Percentiles rank a stretch among this genome's conserved stretches.
These are phyloP conservation scores for Dynastes grantii DNA, from an alignment of 2,888 invertebrate species.

Conservation along the genomic window DNA sequence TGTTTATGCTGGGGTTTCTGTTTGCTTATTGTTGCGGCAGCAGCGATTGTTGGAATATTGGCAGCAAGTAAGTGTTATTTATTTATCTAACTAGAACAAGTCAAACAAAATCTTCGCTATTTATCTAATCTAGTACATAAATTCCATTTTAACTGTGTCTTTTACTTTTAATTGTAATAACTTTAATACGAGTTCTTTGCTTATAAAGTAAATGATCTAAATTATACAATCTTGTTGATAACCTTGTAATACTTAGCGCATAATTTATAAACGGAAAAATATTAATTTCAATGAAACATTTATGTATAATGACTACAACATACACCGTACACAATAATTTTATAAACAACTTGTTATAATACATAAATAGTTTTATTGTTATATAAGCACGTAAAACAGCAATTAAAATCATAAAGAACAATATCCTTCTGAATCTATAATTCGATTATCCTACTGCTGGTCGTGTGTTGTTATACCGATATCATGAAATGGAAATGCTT, in stretches of 20 bases:
- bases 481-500: too few species aligned
- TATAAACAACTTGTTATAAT: not conserved
- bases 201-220: not conserved
- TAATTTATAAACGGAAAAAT: slow-evolving; percentile 20
- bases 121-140: not conserved
- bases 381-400: not conserved
- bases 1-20: slow-evolving; percentile 81
- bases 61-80: slow-evolving; percentile 79
- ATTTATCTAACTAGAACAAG: too few species aligned
- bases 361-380: not conserved
- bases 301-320: not conserved
- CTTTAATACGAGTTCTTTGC: not conserved
- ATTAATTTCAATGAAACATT: not conserved
- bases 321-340: not conserved
- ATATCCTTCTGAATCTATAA: too few species aligned
- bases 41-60: slow-evolving; percentile 81
- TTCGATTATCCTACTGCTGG: too few species aligned
- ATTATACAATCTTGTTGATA: slow-evolving; percentile 20
- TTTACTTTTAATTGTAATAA: not conserved
- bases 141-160: not conserved
- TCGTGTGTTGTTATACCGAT: too few species aligned
- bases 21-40: slow-evolving; percentile 77
- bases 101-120: not conserved
- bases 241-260: slow-evolving; percentile 21
- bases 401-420: not conserved